Evolutionary conservation across 2,113 vertebrate species (phyloP), one percentile per base, ranked within the genome.

Genomic region (Periophthalmus modestus): DNA sequence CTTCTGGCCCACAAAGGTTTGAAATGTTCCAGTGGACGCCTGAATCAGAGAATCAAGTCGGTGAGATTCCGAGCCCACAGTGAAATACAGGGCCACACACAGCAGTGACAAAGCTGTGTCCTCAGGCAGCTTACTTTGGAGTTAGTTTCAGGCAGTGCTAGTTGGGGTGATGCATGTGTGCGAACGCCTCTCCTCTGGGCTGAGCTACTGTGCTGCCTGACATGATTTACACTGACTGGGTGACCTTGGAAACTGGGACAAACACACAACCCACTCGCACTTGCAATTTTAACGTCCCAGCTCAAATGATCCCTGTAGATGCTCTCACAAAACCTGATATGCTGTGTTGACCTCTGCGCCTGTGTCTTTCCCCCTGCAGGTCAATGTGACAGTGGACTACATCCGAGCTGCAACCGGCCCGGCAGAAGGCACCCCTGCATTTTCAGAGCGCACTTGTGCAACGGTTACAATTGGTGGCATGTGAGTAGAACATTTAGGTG

Each of bases 341-440:
- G 6, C 62, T 71, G 79, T 72, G 69, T 67, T 70, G 28, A 86
- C 89, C 58, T 70, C 5, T 52, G 68, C 5, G 43, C 33, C 34
- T 33, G 34, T 46, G 43, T 73, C 0, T 54, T 12, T 48, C 24
- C 50, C 39, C 1, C 72, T 23, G 0, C 33, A 98, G 97, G 97
- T 98, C 90, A 98, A 95, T 3, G 96, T 98, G 82, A 97, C 92
- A 0, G 97, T 99, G 65, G 97, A 98, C 91, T 99, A 99, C 94
- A 98, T 99, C 91, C 94, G 97, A 82, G 95, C 96, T 0, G 97
- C 97, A 68, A 97, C 96, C 39, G 93, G 92, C 0, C 94, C 95
- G 57, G 94, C 94, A 3, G 96, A 98, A 75, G 74, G 88, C 21
- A 95, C 95, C 0, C 91, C 97, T 0, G 95, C 96, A 75, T 99